Conservation (phyloP, 2,113 vertebrate genomes). For the Cyrtonyx montezumae region DNA sequence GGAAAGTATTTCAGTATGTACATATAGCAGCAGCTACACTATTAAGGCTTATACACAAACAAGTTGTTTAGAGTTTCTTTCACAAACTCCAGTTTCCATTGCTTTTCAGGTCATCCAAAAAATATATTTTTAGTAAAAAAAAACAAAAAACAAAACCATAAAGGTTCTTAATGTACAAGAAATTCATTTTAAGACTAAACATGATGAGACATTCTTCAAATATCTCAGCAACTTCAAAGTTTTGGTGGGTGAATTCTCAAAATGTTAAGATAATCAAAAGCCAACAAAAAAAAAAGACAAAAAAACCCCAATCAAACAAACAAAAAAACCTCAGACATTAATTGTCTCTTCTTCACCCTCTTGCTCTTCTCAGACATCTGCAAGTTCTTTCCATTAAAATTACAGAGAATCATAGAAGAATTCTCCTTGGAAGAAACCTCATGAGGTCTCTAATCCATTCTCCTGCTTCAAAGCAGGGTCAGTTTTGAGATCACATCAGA, state of each 20-base stretch:
- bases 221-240: background rate
- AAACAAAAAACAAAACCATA: background rate
- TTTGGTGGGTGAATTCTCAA: background rate
- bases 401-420: background rate
- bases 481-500: background rate
- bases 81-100: background rate
- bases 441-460: background rate
- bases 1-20: constrained; percentile 12
- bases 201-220: background rate
- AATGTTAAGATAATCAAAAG: background rate
- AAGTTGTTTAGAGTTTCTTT: background rate
- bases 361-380: background rate
- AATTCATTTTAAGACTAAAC: background rate
- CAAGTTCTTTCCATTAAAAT: background rate
- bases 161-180: background rate
- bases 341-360: background rate
- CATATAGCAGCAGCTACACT: background rate
- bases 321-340: background rate
- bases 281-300: background rate
- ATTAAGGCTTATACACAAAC: background rate
- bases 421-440: background rate
- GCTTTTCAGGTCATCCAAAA: background rate
- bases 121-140: background rate
- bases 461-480: background rate
- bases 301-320: background rate